Evolutionary conservation across 2,113 vertebrate genomes (phyloP).

Genomic region (Entelurus aequoreus): DNA sequence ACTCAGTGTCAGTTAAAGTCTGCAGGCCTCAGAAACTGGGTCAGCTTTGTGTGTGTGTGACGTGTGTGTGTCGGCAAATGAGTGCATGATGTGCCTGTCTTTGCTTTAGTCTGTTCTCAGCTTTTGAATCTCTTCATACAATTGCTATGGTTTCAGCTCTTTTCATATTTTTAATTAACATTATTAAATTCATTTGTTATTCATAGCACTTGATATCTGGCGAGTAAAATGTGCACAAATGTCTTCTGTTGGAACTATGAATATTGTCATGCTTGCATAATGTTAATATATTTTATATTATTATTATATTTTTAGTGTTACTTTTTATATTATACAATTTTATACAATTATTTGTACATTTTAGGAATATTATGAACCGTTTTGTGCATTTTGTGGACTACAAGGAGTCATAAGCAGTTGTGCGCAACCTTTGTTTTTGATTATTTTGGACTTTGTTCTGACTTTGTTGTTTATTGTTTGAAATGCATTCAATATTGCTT

Average conservation of each 20-base stretch:
- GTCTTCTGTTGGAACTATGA: no score
- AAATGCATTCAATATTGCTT: not conserved
- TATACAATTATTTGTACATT: no score
- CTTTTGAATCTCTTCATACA: not conserved
- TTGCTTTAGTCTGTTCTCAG: constrained; percentile 1
- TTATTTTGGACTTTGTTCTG: not conserved
- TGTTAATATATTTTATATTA: no score
- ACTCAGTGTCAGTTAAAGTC: constrained; percentile 44
- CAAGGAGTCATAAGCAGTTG: no score
- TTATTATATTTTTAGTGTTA: no score
- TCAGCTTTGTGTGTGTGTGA: constrained; percentile 18
- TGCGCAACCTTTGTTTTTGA: not conserved
- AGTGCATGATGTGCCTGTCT: constrained; percentile 17
- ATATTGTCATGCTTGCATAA: no score
- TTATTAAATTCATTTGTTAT: not conserved
- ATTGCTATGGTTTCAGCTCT: not conserved
- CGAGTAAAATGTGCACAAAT: no score
- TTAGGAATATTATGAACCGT: no score
- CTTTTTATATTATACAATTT: no score
- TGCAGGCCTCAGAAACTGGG: constrained; percentile 47
- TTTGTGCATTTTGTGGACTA: no score
- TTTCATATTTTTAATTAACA: not conserved
- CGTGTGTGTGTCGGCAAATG: constrained; percentile 7
- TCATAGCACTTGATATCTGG: no score
- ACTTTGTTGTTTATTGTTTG: not conserved